These are phyloP conservation scores for Pachyuromys duprasi DNA, from an alignment of 2,797 vertebrate genomes.

Conservation along the genomic window DNA sequence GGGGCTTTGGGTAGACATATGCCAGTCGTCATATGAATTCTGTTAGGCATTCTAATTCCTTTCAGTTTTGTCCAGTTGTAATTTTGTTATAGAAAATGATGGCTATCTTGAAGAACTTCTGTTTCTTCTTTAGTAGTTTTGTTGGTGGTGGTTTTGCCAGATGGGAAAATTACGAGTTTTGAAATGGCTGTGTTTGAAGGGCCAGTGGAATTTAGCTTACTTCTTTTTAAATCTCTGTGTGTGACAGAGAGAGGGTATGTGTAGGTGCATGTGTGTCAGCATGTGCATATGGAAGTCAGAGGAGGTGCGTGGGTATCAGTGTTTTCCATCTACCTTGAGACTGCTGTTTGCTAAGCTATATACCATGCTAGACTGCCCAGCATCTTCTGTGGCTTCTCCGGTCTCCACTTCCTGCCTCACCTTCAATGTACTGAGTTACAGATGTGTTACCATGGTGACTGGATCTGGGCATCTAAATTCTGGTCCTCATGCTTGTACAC, in stretches of 20 bases:
- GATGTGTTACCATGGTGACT: too few species aligned
- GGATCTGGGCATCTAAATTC: too few species aligned
- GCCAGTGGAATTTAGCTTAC: background rate
- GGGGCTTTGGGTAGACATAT: background rate
- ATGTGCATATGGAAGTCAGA: background rate
- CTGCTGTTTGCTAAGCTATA: background rate
- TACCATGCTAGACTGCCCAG: background rate
- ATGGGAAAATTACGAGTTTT: background rate
- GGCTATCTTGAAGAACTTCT: background rate
- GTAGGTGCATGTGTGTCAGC: too few species aligned
- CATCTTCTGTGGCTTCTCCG: background rate
- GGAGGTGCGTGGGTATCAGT: background rate
- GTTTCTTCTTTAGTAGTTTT: background rate
- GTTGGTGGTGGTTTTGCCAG: background rate
- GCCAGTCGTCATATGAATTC: background rate
- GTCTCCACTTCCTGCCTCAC: background rate
- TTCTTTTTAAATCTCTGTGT: background rate
- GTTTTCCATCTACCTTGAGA: background rate
- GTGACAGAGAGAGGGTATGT: background rate
- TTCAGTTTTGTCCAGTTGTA: background rate
- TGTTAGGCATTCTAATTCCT: background rate
- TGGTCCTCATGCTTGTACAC: background rate
- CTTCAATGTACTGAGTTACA: background rate
- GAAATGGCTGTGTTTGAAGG: background rate
- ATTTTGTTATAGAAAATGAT: background rate